Conservation (phyloP, 2,888 invertebrate genomes). For the Hydrotaea cyrtoneurina region DNA sequence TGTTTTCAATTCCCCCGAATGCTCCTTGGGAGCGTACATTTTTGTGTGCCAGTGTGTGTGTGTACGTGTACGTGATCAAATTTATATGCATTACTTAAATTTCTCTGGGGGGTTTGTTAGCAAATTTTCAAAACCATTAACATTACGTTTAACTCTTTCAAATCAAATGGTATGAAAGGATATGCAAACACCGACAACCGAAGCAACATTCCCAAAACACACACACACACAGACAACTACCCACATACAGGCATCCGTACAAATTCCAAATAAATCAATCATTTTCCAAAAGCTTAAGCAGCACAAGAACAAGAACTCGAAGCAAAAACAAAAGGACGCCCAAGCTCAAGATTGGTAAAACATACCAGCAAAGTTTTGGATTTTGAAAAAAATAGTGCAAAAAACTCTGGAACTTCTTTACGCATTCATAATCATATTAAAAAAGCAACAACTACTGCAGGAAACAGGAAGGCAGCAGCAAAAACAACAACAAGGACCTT, state of each 20-base stretch:
- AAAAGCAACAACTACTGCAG: not conserved
- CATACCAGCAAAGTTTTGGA: not conserved
- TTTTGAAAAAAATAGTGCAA: not conserved
- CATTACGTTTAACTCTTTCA: slow-evolving; percentile 62
- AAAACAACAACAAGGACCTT: slow-evolving; percentile 26
- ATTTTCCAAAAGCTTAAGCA: slow-evolving; percentile 52
- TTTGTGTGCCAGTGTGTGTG: not conserved
- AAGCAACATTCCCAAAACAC: not conserved
- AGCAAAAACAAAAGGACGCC: slow-evolving; percentile 21
- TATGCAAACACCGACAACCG: not conserved
- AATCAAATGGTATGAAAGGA: slow-evolving; percentile 28
- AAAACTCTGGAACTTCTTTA: not conserved
- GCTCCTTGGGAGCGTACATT: not conserved
- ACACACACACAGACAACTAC: not conserved
- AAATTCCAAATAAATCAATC: slow-evolving; percentile 64
- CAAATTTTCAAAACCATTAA: slow-evolving; percentile 67
- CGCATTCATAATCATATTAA: slow-evolving; percentile 32
- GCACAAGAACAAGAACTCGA: slow-evolving; percentile 20
- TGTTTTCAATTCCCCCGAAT: slow-evolving; percentile 17
- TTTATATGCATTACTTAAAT: slow-evolving; percentile 64
- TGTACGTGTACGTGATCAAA: slow-evolving; percentile 23
- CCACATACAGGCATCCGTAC: not conserved
- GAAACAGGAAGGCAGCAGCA: slow-evolving; percentile 16
- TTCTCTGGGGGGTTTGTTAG: slow-evolving; percentile 57
- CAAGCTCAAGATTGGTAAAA: not conserved